Base-by-base conservation (phyloP, 2,888 invertebrate genomes). In the Eristalis tenax region DNA sequence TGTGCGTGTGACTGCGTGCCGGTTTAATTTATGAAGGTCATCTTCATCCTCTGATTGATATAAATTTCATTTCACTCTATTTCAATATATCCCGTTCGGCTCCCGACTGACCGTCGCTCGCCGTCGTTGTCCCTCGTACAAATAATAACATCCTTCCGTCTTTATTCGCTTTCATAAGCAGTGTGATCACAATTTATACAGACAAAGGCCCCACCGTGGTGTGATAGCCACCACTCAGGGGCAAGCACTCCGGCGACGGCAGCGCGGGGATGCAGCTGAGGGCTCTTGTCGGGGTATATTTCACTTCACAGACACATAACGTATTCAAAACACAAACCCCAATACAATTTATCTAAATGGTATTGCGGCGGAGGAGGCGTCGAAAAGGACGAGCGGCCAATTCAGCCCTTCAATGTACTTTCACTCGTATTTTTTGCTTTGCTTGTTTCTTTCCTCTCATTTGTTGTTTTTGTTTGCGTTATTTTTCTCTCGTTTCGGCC, bases 311-410 rank as follows among this genome's bases (percentile, higher is more conserved):
- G 66, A 68, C 76, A 65, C 73, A 87, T 87, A 87, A 87, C 79
- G 79, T 83, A 87, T 87, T 87, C 87, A 87, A 87, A 87, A 87
- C 87, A 80, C 80, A 87, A 50, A 87, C 79, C 87, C 87, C 75
- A 87, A 87, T 87, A 87, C 83, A 87, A 87, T 87, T 87, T 87
- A 87, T 87, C 87, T 83, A 83, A 87, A 83, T 87, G 83, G 73
- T 87, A 87, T 87, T 87, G 87, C 83, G 87, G 87, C 83, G 79
- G 70, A 65, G 83, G 78, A 87, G 73, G 87, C 83, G 87, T 76
- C 83, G 87, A 87, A 87, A 86, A 69, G 87, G 79, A 83, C 71
- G 83, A 79, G 76, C 79, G 87, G 76, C 71, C 83, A 79, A 76
- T 83, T 79, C 71, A 59, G 76, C 76, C 75, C 83, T 75, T 77